phyloP scores from a whole-genome alignment of 2,888 invertebrate genomes.

The Xylota segnis region DNA sequence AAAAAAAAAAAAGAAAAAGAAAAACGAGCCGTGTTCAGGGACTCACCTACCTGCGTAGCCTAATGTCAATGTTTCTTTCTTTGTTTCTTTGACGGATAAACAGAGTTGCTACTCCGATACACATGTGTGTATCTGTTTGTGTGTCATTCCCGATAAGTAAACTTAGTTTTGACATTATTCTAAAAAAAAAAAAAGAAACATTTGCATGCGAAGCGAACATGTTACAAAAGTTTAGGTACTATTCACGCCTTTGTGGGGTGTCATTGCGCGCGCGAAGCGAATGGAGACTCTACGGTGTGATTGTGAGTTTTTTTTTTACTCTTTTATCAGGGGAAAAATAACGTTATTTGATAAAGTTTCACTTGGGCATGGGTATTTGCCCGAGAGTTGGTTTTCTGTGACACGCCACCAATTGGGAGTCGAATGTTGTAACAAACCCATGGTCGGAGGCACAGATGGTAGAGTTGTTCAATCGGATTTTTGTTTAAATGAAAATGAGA shows the following conservation, averaged over 20 bases:
- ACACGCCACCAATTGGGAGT: slow-evolving; percentile 27
- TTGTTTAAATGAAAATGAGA: not conserved
- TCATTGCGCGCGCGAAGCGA: slow-evolving; percentile 47
- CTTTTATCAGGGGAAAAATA: slow-evolving; percentile 53
- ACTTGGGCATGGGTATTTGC: slow-evolving; percentile 34
- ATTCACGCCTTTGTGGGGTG: slow-evolving; percentile 69
- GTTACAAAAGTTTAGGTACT: slow-evolving; percentile 53
- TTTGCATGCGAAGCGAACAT: slow-evolving; percentile 68
- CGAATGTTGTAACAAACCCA: not conserved
- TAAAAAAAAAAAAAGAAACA: slow-evolving; percentile 31
- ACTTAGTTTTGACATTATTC: slow-evolving; percentile 44
- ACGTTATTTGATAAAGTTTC: slow-evolving; percentile 56
- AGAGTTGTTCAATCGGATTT: slow-evolving; percentile 5
- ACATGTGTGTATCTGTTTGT: slow-evolving; percentile 61
- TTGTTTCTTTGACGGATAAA: slow-evolving; percentile 69
- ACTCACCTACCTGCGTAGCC: slow-evolving; percentile 15
- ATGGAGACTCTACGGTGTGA: slow-evolving; percentile 51
- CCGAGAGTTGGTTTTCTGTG: slow-evolving; percentile 36
- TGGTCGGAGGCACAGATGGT: not conserved
- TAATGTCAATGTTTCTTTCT: slow-evolving; percentile 57
- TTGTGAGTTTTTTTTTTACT: slow-evolving; percentile 21
- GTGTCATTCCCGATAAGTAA: slow-evolving; percentile 59
- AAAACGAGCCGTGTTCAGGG: slow-evolving; percentile 11
- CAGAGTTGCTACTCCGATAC: slow-evolving; percentile 35
- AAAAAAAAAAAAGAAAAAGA: slow-evolving; percentile 18